phyloP scores from a whole-genome alignment of 2,797 vertebrate genomes.

The Antrozous pallidus region DNA sequence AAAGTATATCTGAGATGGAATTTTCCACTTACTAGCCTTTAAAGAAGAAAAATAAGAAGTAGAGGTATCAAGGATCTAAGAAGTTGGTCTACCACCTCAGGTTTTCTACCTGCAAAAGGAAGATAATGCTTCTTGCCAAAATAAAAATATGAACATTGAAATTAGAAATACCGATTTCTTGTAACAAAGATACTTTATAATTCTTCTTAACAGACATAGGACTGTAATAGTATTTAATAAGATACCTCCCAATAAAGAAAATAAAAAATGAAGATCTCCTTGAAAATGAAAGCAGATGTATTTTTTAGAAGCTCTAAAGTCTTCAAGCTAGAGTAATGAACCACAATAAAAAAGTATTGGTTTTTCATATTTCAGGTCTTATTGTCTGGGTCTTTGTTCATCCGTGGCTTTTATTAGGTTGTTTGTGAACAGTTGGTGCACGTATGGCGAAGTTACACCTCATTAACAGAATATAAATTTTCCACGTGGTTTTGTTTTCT shows the following conservation, averaged over 20 bases:
- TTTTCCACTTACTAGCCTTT: background rate
- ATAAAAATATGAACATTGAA: slow-evolving; percentile 11
- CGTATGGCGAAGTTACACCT: slow-evolving; percentile 60
- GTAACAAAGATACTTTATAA: background rate
- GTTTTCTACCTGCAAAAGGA: background rate
- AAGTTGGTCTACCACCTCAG: background rate
- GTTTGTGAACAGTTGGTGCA: slow-evolving; percentile 49
- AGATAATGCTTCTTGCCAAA: background rate
- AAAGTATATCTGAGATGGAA: slow-evolving; percentile 2
- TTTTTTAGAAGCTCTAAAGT: slow-evolving; percentile 28
- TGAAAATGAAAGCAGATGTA: background rate
- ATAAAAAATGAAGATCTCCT: background rate
- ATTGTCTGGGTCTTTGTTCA: background rate
- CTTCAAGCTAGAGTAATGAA: slow-evolving; percentile 30
- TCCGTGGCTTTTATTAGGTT: slow-evolving; percentile 24
- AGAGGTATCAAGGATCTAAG: background rate
- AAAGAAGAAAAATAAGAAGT: slow-evolving; percentile 26
- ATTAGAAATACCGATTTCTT: background rate
- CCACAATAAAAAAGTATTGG: background rate
- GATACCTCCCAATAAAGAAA: background rate
- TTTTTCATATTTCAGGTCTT: slow-evolving; percentile 22
- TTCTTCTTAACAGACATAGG: background rate
- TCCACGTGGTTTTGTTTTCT: slow-evolving; percentile 43
- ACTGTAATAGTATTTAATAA: background rate
- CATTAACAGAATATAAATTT: slow-evolving; percentile 62